Evolutionary conservation across 2,888 invertebrate genomes (phyloP), one percentile per base, ranked within the genome.

Genomic region (Tineola bisselliella): DNA sequence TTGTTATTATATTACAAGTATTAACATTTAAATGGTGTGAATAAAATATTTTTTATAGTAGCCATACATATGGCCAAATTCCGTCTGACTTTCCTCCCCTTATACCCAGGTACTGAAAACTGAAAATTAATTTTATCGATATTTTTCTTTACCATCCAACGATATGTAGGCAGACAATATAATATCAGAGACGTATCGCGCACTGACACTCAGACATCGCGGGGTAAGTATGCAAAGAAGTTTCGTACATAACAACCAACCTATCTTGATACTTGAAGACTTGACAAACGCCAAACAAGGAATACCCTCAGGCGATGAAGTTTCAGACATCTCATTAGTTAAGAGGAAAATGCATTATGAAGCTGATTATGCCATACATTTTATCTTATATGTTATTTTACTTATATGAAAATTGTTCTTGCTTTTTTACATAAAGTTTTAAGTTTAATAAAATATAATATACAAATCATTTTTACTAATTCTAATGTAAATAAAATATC

Each of bases 161-260:
- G 79, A 83, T 83, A 84, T 78, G 78, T 79, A 84, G 76, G 81
- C 79, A 80, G 74, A 80, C 81, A 77, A 81, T 83, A 81, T 77
- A 76, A 77, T 79, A 81, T 80, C 81, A 77, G 83, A 80, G 84
- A 82, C 84, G 82, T 84, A 86, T 86, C 86, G 77, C 79, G 74
- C 80, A 80, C 86, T 81, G 80, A 84, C 86, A 84, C 84, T 81
- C 79, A 71, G 68, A 70, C 75, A 69, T 73, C 57, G 62, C 79
- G 73, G 74, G 81, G 79, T 84, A 87, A 87, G 84, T 87, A 86
- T 84, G 86, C 84, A 87, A 87, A 87, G 86, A 86, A 87, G 81
- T 84, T 81, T 76, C 71, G 65, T 71, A 76, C 71, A 61, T 57
- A 61, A 61, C 71, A 70, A 68, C 73, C 69, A 68, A 71, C 67